Evolutionary conservation across 2,113 vertebrate genomes (phyloP), one percentile per base, ranked within the genome.

Genomic region (Camarhynchus parvulus): DNA sequence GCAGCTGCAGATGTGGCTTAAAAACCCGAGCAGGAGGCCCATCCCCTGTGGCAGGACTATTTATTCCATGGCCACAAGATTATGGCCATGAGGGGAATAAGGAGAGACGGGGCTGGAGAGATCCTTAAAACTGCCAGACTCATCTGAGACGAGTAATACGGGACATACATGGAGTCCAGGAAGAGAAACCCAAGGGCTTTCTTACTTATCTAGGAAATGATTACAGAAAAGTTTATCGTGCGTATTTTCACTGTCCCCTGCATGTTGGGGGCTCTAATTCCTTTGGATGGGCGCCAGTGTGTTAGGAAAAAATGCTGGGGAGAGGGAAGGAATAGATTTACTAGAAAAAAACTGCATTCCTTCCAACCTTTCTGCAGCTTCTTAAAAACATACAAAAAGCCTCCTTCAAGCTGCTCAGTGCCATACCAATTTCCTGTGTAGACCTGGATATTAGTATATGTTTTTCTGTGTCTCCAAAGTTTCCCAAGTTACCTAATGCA

Each of bases 401-500:
- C 94, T 96, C 92, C 94, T 96, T 97, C 88, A 92, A 95, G 97
- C 86, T 83, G 89, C 97, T 95, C 95, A 94, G 95, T 96, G 95
- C 92, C 95, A 63, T 95, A 91, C 96, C 95, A 96, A 97, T 97
- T 97, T 97, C 97, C 97, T 95, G 94, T 87, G 94, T 75, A 97
- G 94, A 97, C 95, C 96, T 95, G 85, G 92, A 96, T 83, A 62
- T 95, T 97, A 90, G 64, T 81, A 82, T 96, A 88, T 96, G 89
- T 96, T 97, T 97, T 97, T 97, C 97, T 96, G 90, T 81, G 81
- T 96, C 97, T 97, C 96, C 96, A 31, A 97, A 97, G 95, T 96
- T 97, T 95, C 96, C 96, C 95, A 94, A 95, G 96, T 96, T 98
- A 97, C 98, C 98, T 98, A 99, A 99, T 98, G 98, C 97, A 97